Percentiles rank a stretch among this genome's conserved stretches.
Evolutionary conservation across 2,888 invertebrate genomes (phyloP).

Genomic region (Spodoptera exigua): DNA sequence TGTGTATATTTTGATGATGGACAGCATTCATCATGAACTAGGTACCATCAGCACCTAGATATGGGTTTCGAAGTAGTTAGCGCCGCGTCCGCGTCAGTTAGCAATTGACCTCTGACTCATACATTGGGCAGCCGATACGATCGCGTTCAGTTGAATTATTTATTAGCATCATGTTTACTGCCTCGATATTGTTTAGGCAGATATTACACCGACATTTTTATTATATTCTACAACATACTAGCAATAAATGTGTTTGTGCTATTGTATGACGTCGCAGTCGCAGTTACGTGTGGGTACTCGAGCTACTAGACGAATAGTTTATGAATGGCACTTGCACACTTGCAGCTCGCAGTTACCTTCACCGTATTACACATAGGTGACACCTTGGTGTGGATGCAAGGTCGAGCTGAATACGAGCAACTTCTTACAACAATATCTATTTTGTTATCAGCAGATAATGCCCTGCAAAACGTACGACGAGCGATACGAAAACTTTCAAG

Average conservation of each 20-base stretch:
- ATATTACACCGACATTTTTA: no score
- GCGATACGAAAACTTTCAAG: no score
- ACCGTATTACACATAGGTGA: slow-evolving; percentile 33
- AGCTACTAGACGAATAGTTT: no score
- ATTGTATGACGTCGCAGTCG: no score
- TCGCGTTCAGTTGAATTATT: slow-evolving; percentile 32
- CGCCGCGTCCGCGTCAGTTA: neutral
- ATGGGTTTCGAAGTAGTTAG: neutral
- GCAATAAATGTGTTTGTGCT: no score
- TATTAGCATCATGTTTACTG: slow-evolving; percentile 29
- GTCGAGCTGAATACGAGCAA: neutral
- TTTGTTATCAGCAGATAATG: no score
- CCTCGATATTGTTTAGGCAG: neutral
- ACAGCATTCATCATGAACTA: neutral
- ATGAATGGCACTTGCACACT: neutral
- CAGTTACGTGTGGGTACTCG: no score
- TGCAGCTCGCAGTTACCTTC: slow-evolving; percentile 13
- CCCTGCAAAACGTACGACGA: no score
- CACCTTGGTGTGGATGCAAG: slow-evolving; percentile 5
- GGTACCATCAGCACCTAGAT: slow-evolving; percentile 1
- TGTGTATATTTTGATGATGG: no score
- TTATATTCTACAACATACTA: no score
- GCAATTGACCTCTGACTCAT: slow-evolving; percentile 22
- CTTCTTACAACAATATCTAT: no score
- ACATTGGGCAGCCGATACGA: slow-evolving; percentile 20